Evolutionary conservation across 92 coral and sea anemone species (phyloP).

Genomic region (Porites rus): DNA sequence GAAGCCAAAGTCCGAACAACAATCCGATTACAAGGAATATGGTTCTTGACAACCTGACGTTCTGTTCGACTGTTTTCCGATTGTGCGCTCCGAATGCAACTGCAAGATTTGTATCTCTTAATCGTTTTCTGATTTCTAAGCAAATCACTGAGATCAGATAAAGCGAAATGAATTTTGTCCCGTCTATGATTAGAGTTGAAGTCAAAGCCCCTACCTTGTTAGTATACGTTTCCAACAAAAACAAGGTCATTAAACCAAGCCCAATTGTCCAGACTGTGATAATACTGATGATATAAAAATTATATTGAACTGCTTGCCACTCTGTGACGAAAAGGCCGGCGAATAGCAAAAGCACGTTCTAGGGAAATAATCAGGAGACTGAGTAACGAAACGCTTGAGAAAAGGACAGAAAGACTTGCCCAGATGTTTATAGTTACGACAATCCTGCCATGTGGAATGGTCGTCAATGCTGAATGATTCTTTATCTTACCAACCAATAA

Average conservation of each 20-base stretch:
- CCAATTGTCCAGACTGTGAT: neutral
- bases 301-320: neutral
- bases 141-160: neutral
- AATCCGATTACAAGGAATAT: conserved; percentile 3
- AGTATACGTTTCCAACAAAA: neutral
- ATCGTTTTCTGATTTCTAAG: neutral
- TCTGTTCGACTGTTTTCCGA: conserved; percentile 4
- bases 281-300: neutral
- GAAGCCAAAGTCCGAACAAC: conserved; percentile 25
- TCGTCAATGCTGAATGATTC: neutral
- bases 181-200: neutral
- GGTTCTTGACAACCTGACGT: conserved; percentile 10
- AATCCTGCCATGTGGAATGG: neutral
- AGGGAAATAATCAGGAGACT: conserved; percentile 6
- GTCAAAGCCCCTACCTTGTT: neutral
- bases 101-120: neutral
- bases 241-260: neutral
- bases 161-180: neutral
- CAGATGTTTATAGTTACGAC: neutral
- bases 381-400: neutral
- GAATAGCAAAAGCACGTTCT: conserved; percentile 19
- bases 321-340: conserved; percentile 40
- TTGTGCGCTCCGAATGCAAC: conserved; percentile 6
- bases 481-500: too few species aligned
- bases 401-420: neutral